Evolutionary conservation across 2,113 vertebrate species (phyloP).

Genomic region (Sander lucioperca): DNA sequence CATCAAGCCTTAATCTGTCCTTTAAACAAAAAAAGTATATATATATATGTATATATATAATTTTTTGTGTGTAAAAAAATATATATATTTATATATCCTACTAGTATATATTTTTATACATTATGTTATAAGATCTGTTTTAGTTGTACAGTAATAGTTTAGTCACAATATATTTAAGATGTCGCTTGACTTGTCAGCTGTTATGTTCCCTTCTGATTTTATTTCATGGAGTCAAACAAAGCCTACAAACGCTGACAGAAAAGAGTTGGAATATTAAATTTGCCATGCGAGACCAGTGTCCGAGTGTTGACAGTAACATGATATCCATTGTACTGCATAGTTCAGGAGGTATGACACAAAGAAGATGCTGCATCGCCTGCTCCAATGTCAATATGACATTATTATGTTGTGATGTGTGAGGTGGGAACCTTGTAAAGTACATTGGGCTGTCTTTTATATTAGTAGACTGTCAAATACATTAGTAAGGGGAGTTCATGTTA

Average conservation of each 20-base stretch:
- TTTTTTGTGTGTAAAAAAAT: too few relatives aligned
- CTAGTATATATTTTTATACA: too few relatives aligned
- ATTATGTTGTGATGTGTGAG: not conserved
- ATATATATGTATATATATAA: too few relatives aligned
- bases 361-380: constrained; percentile 22
- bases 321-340: constrained; percentile 5
- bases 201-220: too few relatives aligned
- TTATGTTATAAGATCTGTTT: too few relatives aligned
- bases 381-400: constrained; percentile 30
- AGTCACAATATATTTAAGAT: too few relatives aligned
- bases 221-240: not conserved
- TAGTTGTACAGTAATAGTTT: too few relatives aligned
- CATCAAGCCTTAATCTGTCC: too few relatives aligned
- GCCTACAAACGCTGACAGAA: not conserved
- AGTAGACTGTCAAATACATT: not conserved
- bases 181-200: too few relatives aligned
- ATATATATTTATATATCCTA: too few relatives aligned
- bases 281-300: not conserved
- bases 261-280: not conserved
- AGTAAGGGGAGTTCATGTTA: not conserved
- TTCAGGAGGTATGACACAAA: not conserved
- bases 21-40: too few relatives aligned
- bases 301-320: constrained; percentile 9
- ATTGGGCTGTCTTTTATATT: not conserved
- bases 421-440: not conserved